These are phyloP conservation scores for Brenthis hecate DNA, from an alignment of 2,888 invertebrate species.

Conservation along the genomic window DNA sequence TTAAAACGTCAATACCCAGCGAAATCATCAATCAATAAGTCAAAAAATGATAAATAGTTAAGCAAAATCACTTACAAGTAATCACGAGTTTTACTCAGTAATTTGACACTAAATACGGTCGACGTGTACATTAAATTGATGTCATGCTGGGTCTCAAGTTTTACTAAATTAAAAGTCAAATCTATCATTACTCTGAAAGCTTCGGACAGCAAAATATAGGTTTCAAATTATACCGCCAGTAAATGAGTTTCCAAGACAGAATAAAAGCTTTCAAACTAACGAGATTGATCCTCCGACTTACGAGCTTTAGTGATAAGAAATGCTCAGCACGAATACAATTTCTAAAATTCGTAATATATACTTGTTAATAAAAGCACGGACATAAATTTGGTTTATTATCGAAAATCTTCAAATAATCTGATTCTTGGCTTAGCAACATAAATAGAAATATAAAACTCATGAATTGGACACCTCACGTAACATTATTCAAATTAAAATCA, in stretches of 20 bases:
- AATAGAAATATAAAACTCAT: conserved; percentile 24
- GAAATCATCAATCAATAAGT: conserved; percentile 78
- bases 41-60: conserved; percentile 74
- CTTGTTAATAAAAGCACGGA: not conserved
- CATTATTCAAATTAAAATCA: conserved; percentile 44
- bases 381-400: not conserved
- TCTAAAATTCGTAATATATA: not conserved
- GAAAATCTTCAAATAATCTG: not conserved
- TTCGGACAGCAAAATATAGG: conserved; percentile 36
- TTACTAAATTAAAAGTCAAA: conserved; percentile 44
- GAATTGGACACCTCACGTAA: conserved; percentile 38
- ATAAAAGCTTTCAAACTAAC: conserved; percentile 38
- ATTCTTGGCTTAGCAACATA: not conserved
- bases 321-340: conserved; percentile 2
- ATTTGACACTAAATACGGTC: conserved; percentile 76
- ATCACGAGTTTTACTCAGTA: conserved; percentile 72
- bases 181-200: conserved; percentile 39
- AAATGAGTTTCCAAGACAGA: conserved; percentile 38
- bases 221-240: conserved; percentile 32
- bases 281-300: conserved; percentile 31
- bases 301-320: conserved; percentile 8
- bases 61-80: conserved; percentile 70
- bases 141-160: conserved; percentile 29
- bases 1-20: conserved; percentile 61
- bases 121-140: conserved; percentile 46